Conservation (phyloP, 2,113 vertebrate species). For the Pantherophis guttatus region DNA sequence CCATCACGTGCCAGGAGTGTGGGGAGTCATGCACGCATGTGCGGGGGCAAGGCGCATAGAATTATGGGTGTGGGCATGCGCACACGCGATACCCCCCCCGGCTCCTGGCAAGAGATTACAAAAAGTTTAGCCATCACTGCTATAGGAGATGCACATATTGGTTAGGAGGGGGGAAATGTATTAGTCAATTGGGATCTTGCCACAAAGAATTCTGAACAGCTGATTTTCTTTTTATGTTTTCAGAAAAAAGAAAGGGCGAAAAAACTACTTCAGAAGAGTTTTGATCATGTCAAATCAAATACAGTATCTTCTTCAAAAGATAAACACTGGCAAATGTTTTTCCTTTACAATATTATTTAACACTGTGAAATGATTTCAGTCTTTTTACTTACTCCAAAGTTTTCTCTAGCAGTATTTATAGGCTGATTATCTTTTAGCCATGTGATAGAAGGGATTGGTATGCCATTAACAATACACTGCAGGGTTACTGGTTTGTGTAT, state of each 20-base stretch:
- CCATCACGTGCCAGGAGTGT: too few species aligned
- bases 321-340: neutral
- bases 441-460: conserved; percentile 87
- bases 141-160: neutral
- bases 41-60: too few species aligned
- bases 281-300: neutral
- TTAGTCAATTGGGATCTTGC: neutral
- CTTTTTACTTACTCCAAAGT: conserved; percentile 75
- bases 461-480: conserved; percentile 86
- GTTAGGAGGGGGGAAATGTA: neutral
- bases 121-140: too few species aligned
- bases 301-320: neutral
- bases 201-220: neutral
- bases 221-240: neutral
- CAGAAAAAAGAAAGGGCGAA: neutral
- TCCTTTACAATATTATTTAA: neutral
- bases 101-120: too few species aligned
- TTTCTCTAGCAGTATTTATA: conserved; percentile 81
- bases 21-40: too few species aligned
- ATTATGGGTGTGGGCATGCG: too few species aligned
- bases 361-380: neutral
- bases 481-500: conserved; percentile 77
- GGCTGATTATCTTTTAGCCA: conserved; percentile 93
- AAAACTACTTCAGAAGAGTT: neutral
- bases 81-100: too few species aligned